Evolutionary conservation across 1,140 invertebrate genomes (phyloP).

Genomic region (Pseudoatta argentina): DNA sequence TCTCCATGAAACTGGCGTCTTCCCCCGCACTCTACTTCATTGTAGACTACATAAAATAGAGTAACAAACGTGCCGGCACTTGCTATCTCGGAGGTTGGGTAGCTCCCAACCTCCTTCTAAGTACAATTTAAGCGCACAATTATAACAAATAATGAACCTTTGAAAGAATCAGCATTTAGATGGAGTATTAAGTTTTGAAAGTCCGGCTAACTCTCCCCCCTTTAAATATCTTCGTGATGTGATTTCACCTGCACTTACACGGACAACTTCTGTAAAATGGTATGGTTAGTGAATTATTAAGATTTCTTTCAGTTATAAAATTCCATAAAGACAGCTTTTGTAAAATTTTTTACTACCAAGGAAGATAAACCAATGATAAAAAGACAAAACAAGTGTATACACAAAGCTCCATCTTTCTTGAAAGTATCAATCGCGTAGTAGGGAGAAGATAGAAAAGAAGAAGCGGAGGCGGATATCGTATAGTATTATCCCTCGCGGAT

Average conservation of each 20-base stretch:
- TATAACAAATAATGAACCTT: slow-evolving; percentile 78
- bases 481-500: slow-evolving; percentile 14
- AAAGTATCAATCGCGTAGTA: neutral
- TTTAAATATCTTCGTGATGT: slow-evolving; percentile 52
- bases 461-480: neutral
- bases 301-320: slow-evolving; percentile 12
- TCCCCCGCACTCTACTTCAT: slow-evolving; percentile 31
- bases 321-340: neutral
- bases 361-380: neutral
- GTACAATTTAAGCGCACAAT: slow-evolving; percentile 74
- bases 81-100: slow-evolving; percentile 20
- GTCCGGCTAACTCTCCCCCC: neutral
- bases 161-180: slow-evolving; percentile 79
- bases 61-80: slow-evolving; percentile 42
- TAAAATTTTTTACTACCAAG: neutral
- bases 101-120: slow-evolving; percentile 57
- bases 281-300: slow-evolving; percentile 8
- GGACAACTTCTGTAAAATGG: neutral
- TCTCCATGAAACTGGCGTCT: slow-evolving; percentile 53
- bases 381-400: too few species aligned
- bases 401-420: neutral
- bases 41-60: slow-evolving; percentile 51
- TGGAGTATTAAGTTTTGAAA: slow-evolving; percentile 71
- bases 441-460: neutral
- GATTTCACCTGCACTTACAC: slow-evolving; percentile 37